Evolutionary conservation across 2,113 vertebrate species (phyloP).

Genomic region (Calypte anna): DNA sequence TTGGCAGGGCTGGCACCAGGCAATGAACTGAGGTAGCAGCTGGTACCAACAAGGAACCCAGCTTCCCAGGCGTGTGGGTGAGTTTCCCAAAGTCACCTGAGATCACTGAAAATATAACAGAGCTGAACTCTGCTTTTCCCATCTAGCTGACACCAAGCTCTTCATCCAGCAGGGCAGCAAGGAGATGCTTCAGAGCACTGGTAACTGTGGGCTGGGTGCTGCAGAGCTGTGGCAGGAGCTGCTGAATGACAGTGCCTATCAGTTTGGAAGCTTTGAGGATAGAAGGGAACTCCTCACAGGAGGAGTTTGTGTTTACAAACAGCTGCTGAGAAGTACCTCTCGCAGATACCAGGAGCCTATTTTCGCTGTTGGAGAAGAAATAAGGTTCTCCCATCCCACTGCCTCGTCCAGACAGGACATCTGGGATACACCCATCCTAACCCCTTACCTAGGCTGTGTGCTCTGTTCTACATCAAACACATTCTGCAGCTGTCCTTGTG

Average conservation of each 20-base stretch:
- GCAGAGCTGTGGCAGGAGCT: background rate
- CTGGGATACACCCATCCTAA: background rate
- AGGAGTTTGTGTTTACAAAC: background rate
- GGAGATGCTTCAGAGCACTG: background rate
- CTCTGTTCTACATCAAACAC: background rate
- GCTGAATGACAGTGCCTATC: rapidly evolving
- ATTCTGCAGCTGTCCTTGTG: background rate
- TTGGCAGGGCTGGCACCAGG: background rate
- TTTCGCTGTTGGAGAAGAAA: background rate
- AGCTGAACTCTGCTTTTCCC: background rate
- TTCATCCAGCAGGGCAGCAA: background rate
- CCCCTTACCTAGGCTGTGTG: background rate
- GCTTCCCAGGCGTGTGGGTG: background rate
- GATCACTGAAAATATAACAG: background rate
- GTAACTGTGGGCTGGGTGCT: background rate
- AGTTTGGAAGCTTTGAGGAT: background rate
- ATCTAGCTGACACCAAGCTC: background rate
- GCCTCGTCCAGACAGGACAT: background rate
- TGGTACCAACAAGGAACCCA: background rate
- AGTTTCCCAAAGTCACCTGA: background rate
- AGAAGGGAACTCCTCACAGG: background rate
- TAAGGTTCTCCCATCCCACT: background rate
- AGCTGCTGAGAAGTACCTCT: background rate
- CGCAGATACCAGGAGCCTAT: background rate
- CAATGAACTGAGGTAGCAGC: background rate